Evolutionary conservation across 2,888 invertebrate genomes (phyloP).

Genomic region (Morpho helenor): DNA sequence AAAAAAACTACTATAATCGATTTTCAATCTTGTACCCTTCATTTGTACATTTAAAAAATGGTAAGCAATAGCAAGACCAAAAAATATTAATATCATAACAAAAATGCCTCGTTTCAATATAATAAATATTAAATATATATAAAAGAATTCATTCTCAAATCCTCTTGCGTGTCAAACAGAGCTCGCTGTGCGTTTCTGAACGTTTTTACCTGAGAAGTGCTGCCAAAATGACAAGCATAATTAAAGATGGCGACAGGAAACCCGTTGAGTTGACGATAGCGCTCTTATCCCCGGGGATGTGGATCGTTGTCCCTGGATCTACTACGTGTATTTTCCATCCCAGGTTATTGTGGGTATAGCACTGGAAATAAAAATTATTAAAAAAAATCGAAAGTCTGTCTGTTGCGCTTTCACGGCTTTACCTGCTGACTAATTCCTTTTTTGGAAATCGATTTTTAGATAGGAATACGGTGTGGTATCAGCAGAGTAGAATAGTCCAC

Average conservation of each 20-base stretch:
- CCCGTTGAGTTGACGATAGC: slow-evolving; percentile 36
- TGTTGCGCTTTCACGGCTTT: too few relatives aligned
- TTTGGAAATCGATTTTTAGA: too few relatives aligned
- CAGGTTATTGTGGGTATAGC: slow-evolving; percentile 93
- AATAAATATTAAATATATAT: slow-evolving; percentile 4
- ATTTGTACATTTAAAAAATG: slow-evolving; percentile 1
- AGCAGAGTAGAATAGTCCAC: too few relatives aligned
- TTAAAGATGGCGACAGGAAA: slow-evolving; percentile 19
- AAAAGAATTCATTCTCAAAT: background rate
- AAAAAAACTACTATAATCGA: too few relatives aligned
- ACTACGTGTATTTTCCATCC: slow-evolving; percentile 96
- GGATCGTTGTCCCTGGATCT: slow-evolving; percentile 80
- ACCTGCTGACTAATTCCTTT: too few relatives aligned
- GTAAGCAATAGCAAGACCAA: slow-evolving; percentile 13
- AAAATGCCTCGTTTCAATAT: background rate
- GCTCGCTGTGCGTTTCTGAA: slow-evolving; percentile 35
- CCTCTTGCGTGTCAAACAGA: slow-evolving; percentile 27
- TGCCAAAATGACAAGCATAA: slow-evolving; percentile 34
- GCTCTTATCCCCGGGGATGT: slow-evolving; percentile 46
- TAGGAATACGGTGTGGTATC: too few relatives aligned
- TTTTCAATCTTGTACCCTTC: too few relatives aligned
- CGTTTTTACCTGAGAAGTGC: slow-evolving; percentile 46
- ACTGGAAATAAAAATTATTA: slow-evolving; percentile 72
- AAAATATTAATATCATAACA: background rate
- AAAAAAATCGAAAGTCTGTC: too few relatives aligned